phyloP scores from a whole-genome alignment of 2,113 vertebrate species.

The Macquaria australasica region DNA sequence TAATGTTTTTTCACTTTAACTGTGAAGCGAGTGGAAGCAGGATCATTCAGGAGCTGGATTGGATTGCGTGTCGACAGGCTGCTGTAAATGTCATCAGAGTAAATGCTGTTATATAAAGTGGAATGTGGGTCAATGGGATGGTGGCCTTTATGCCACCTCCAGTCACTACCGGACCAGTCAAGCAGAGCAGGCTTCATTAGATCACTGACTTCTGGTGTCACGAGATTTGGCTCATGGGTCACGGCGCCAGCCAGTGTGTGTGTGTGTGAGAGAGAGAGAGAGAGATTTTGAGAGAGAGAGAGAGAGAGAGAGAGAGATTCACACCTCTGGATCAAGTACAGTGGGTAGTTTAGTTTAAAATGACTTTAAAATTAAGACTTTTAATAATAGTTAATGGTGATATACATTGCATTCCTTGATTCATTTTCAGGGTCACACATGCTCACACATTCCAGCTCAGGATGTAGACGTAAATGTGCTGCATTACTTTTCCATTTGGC shows the following conservation, averaged over 20 bases:
- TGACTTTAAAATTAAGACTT: not conserved
- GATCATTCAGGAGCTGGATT: conserved; percentile 29
- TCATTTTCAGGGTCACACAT: not conserved
- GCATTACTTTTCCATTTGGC: not conserved
- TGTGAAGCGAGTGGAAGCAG: conserved; percentile 9
- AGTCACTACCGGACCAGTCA: conserved; percentile 44
- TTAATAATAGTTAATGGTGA: not conserved
- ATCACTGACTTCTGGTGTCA: conserved; percentile 64
- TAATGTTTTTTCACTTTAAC: conserved; percentile 16
- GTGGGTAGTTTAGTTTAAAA: not conserved
- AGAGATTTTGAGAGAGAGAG: not conserved
- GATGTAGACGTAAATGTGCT: not conserved
- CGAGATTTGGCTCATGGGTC: conserved; percentile 55
- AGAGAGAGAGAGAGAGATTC: not conserved
- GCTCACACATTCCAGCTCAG: not conserved
- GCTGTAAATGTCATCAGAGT: conserved; percentile 57
- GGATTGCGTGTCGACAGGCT: conserved; percentile 16
- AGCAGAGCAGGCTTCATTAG: conserved; percentile 62
- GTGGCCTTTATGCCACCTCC: conserved; percentile 41
- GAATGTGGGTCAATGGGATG: conserved; percentile 56
- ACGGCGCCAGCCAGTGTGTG: conserved; percentile 36
- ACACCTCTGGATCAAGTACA: not conserved
- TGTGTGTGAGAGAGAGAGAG: conserved; percentile 27
- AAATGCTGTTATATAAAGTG: conserved; percentile 51
- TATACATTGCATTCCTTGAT: not conserved